Percentiles rank a stretch among this genome's conserved stretches.
Conservation (phyloP, 2,797 vertebrate genomes). For the Meriones psammophilus region DNA sequence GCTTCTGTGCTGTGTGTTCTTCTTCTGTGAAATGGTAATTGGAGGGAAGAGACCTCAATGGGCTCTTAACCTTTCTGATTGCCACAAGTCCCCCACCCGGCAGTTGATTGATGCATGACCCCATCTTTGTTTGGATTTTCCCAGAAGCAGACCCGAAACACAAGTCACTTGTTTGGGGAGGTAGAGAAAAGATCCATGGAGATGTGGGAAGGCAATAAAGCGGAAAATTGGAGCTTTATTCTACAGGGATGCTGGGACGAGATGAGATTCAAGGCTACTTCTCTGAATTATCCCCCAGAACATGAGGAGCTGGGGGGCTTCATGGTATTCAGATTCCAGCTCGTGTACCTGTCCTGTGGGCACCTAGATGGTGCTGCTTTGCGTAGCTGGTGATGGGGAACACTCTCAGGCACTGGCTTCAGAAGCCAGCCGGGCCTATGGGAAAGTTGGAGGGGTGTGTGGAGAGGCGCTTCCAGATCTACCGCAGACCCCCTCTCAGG, state of each 20-base stretch:
- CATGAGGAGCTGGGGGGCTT: background rate
- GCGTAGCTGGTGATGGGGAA: background rate
- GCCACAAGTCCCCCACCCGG: background rate
- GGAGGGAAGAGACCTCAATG: background rate
- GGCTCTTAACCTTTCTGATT: background rate
- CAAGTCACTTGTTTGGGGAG: conserved; percentile 41
- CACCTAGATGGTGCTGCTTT: background rate
- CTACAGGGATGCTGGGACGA: background rate
- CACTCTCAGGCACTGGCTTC: background rate
- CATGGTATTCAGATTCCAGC: background rate
- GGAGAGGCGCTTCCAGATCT: conserved; percentile 42
- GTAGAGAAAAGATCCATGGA: background rate
- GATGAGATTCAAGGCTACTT: background rate
- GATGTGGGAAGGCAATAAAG: background rate
- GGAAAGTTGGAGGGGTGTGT: background rate
- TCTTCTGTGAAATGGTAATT: background rate
- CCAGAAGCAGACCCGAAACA: background rate
- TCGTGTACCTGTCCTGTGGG: background rate
- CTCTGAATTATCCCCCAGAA: background rate
- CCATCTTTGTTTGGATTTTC: conserved; percentile 13
- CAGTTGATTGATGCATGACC: background rate
- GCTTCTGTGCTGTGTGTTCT: background rate
- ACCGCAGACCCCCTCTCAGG: conserved; percentile 39
- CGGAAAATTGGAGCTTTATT: background rate
- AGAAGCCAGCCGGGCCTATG: background rate